A percentile compares a stretch with the other conserved stretches of the same genome.
Evolutionary conservation across 2,888 invertebrate species (phyloP).

Genomic region (Eueremaeus valkanovi): DNA sequence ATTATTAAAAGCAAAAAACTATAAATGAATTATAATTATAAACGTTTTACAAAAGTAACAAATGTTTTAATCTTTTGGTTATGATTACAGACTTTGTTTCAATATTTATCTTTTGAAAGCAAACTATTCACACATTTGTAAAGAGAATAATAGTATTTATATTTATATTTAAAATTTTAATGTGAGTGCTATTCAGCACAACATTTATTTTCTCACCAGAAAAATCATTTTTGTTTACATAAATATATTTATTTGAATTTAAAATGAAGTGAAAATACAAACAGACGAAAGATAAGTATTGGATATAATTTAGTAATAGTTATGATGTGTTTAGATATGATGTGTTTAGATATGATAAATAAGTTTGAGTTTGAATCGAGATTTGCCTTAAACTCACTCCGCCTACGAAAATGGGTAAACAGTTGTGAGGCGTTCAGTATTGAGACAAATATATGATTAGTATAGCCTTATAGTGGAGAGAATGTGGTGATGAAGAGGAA

Average conservation of each 20-base stretch:
- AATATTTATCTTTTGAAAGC: too few relatives aligned
- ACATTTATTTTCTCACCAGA: conserved; percentile 4
- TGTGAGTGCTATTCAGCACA: neutral
- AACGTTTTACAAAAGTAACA: too few relatives aligned
- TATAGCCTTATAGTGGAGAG: neutral
- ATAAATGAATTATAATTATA: too few relatives aligned
- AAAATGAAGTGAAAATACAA: neutral
- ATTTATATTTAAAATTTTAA: neutral
- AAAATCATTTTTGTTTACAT: neutral
- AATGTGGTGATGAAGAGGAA: neutral
- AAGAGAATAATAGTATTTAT: too few relatives aligned
- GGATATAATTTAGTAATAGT: neutral
- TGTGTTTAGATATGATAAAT: conserved; percentile 3
- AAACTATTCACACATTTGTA: too few relatives aligned
- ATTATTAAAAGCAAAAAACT: too few relatives aligned
- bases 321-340: neutral
- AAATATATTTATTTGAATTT: conserved; percentile 9
- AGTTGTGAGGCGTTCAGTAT: too few relatives aligned
- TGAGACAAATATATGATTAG: neutral
- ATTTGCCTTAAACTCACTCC: neutral
- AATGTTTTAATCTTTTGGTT: too few relatives aligned
- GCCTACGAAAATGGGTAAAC: neutral
- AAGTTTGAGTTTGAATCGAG: neutral
- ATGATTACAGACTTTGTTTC: too few relatives aligned
- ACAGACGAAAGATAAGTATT: too few relatives aligned